Evolutionary conservation across 2,797 vertebrate species (phyloP).

Genomic region (Pseudotriccus pelzelni): DNA sequence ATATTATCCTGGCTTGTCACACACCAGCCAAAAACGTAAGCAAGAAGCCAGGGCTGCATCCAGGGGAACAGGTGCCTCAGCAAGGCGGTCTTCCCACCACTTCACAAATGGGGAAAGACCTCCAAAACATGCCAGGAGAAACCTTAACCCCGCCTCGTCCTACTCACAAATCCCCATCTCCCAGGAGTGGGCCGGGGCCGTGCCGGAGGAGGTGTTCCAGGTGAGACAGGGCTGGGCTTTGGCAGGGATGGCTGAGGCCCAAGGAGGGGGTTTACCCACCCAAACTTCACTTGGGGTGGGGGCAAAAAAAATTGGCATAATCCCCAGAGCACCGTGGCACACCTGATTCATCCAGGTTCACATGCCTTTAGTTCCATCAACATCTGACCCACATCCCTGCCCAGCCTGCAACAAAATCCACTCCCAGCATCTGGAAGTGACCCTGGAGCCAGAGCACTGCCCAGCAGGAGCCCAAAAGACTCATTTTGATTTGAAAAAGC

Average conservation of each 20-base stretch:
- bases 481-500: not conserved
- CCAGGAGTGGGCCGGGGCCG: conserved; percentile 57
- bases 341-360: not conserved
- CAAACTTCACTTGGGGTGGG: not conserved
- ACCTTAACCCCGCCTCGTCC: accelerated
- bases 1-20: not conserved
- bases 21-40: not conserved
- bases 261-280: accelerated
- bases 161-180: conserved; percentile 67
- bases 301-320: no score
- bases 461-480: not conserved
- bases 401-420: not conserved
- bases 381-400: not conserved
- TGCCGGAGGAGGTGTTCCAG: conserved; percentile 73
- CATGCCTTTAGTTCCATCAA: not conserved
- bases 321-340: accelerated
- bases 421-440: not conserved
- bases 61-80: not conserved
- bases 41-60: not conserved
- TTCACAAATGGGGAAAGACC: not conserved
- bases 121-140: accelerated
- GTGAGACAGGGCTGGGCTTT: not conserved
- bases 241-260: not conserved
- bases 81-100: not conserved
- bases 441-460: not conserved